These are phyloP conservation scores for Yponomeuta plumbellus DNA, from an alignment of 2,888 invertebrate species.

Conservation along the genomic window DNA sequence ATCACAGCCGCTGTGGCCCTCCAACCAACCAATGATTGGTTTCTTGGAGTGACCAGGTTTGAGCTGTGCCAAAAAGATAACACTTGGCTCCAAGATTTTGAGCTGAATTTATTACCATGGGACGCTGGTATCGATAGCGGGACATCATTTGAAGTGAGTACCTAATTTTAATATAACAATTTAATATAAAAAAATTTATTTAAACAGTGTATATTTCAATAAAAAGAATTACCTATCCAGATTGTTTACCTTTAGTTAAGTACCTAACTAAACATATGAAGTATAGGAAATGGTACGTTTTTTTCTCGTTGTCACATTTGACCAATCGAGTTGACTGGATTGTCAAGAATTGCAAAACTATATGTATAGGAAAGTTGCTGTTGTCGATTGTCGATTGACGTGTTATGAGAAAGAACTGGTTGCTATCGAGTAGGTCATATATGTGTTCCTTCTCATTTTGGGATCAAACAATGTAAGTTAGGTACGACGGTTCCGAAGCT, in stretches of 20 bases:
- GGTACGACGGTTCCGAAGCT: neutral
- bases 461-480: constrained; percentile 28
- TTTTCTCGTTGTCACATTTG: no score
- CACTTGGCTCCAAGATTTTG: constrained; percentile 89
- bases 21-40: constrained; percentile 92
- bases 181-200: no score
- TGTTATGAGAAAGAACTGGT: neutral
- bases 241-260: no score
- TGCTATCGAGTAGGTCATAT: neutral
- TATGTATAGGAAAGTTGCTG: no score
- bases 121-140: constrained; percentile 98
- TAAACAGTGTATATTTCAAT: no score
- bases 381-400: no score
- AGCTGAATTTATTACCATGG: constrained; percentile 93
- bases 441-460: constrained; percentile 28
- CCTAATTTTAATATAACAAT: no score
- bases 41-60: constrained; percentile 92
- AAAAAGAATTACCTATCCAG: no score
- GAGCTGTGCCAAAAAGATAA: constrained; percentile 93
- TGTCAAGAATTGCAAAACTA: no score
- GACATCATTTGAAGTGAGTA: constrained; percentile 88
- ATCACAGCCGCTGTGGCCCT: constrained; percentile 51
- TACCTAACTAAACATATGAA: no score
- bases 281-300: no score
- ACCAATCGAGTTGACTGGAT: no score